These are phyloP conservation scores for Silvanus unidentatus DNA, from an alignment of 2,888 invertebrate genomes.

Conservation along the genomic window DNA sequence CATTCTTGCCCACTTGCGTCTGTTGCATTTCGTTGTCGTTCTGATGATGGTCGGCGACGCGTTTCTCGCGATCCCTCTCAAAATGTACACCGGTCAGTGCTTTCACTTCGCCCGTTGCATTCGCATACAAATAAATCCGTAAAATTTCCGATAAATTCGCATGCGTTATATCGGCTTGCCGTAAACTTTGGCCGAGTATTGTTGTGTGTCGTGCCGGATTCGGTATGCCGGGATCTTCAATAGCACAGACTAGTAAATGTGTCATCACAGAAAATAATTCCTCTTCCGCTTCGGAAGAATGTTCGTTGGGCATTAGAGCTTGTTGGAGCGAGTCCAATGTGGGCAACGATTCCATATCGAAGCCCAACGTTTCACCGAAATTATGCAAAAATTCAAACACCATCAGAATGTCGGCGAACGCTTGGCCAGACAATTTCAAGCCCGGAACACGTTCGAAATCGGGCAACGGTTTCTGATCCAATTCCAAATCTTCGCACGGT, in stretches of 20 bases:
- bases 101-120: constrained; percentile 81
- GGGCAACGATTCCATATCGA: constrained; percentile 84
- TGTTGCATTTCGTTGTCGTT: constrained; percentile 61
- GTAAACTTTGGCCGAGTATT: constrained; percentile 81
- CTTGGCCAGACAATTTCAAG: constrained; percentile 67
- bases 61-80: constrained; percentile 73
- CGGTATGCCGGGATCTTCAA: constrained; percentile 89
- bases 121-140: constrained; percentile 84
- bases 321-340: constrained; percentile 80
- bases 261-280: constrained; percentile 83
- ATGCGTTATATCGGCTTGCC: constrained; percentile 84
- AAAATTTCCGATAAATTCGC: constrained; percentile 88
- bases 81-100: constrained; percentile 74
- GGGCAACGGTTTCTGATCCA: constrained; percentile 70
- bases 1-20: constrained; percentile 67
- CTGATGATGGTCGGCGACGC: constrained; percentile 79
- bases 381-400: constrained; percentile 95
- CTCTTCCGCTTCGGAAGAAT: constrained; percentile 75
- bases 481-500: constrained; percentile 86
- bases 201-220: constrained; percentile 87
- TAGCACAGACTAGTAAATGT: constrained; percentile 83
- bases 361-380: constrained; percentile 90
- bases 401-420: constrained; percentile 89
- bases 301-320: constrained; percentile 65
- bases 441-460: constrained; percentile 66